Percentiles rank a stretch among this genome's conserved stretches.
Conservation (phyloP, 2,888 invertebrate species). For the Mythimna pallens region DNA sequence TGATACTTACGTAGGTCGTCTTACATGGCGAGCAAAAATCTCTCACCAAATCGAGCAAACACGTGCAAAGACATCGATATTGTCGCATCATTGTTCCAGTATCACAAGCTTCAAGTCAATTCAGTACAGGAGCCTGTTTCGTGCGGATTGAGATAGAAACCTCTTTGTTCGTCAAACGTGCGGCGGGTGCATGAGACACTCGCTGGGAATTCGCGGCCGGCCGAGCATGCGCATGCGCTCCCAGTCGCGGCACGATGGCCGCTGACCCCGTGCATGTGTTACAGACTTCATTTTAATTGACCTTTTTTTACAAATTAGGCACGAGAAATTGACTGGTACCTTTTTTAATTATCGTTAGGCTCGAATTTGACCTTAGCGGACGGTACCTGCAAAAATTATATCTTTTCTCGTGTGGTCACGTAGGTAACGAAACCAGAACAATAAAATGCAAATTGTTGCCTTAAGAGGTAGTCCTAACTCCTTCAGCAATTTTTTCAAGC, state of each 20-base stretch:
- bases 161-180: conserved; percentile 59
- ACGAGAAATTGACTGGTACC: background rate
- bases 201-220: conserved; percentile 62
- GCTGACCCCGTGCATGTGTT: conserved; percentile 50
- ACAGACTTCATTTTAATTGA: conserved; percentile 10
- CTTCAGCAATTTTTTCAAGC: background rate
- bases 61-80: conserved; percentile 2
- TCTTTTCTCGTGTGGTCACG: too few relatives aligned
- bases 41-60: background rate
- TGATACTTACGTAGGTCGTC: background rate
- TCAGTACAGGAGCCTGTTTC: conserved; percentile 39
- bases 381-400: too few relatives aligned
- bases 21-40: background rate
- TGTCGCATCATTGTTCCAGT: conserved; percentile 16
- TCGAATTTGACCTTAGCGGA: too few relatives aligned
- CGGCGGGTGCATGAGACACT: conserved; percentile 60
- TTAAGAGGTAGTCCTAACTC: background rate
- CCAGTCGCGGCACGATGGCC: conserved; percentile 35
- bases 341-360: too few relatives aligned
- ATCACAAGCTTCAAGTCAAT: conserved; percentile 10
- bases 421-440: too few relatives aligned
- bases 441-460: too few relatives aligned
- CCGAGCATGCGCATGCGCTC: conserved; percentile 24
- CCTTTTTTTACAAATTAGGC: conserved; percentile 6
- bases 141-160: conserved; percentile 58